Evolutionary conservation across 2,797 vertebrate genomes (phyloP).

Genomic region (Carcharodon carcharias): DNA sequence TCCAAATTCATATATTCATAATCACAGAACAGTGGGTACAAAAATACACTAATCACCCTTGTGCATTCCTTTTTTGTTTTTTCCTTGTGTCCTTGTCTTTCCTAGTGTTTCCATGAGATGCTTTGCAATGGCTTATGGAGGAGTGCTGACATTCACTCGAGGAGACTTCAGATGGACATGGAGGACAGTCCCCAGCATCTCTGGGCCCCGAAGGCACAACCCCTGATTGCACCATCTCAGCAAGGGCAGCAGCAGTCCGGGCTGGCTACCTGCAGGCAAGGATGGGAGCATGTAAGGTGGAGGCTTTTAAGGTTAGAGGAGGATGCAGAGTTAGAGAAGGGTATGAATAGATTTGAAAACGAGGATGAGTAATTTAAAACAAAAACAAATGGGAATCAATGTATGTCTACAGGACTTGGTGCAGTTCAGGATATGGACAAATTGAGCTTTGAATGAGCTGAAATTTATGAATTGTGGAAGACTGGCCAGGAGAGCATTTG

Average conservation of each 20-base stretch:
- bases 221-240: background rate
- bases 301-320: background rate
- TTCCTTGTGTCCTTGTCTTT: background rate
- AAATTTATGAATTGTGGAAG: background rate
- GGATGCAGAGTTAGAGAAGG: background rate
- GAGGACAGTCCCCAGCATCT: background rate
- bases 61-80: background rate
- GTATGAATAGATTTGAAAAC: background rate
- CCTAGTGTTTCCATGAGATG: background rate
- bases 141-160: background rate
- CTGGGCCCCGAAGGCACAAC: background rate
- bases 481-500: background rate
- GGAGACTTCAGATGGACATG: background rate
- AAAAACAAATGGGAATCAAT: background rate
- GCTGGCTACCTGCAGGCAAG: background rate
- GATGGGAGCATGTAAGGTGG: background rate
- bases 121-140: background rate
- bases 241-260: background rate
- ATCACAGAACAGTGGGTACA: background rate
- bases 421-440: background rate
- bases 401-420: background rate
- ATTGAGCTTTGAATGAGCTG: background rate
- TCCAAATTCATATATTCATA: background rate
- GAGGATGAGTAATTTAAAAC: background rate
- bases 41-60: background rate